Base-by-base conservation (phyloP, 1,140 invertebrate species). In the Tetramorium parvispinum region DNA sequence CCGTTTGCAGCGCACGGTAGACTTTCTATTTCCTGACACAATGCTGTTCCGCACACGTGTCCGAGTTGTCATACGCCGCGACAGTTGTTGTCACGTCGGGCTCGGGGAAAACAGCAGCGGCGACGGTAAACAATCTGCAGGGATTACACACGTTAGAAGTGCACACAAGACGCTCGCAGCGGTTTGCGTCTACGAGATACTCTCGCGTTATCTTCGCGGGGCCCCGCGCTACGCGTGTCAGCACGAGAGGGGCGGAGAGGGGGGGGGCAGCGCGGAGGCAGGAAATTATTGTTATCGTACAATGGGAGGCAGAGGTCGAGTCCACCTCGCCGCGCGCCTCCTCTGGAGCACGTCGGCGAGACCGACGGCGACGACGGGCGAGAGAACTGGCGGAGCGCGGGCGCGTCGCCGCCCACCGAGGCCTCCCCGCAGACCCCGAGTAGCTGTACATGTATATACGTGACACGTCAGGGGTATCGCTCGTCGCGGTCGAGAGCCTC, bases 241-340 rank as follows among this genome's bases (percentile, higher is more conserved):
- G 3, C 32, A 3, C 3, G 32, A 53, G 46, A 53, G 49, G 16
- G 0, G 51, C 4, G 18, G 6, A 37, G 63, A 32, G 3, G 21
- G 10, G 27, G 18, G 37, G 5, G 18, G 65, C 13, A 3, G 18
- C 11, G 51, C 11, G 40, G 10, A 8, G 40, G 13, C 53, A 83
- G 79, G 68, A 83, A 83, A 83, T 61, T 75, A 32, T 49, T 83
- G 27, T n/a, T 73, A 49, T 49, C 61, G 68, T 83, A 61, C 66
- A 75, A 83, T 83, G 46, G 57, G 40, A 71, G 71, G 8, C 43
- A 75, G 27, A 83, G 68, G 55, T 82, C 37, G 68, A 75, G 32
- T 59, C 24, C 21, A 24, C 18, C 53, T 43, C 5, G 24, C 3
- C 32, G 32, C 32, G 32, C 3, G 32, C 0, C 32, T 32, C 3